A percentile compares a stretch with the other conserved stretches of the same genome.
Conservation (phyloP, 2,888 invertebrate species). For the Petrophora chlorosata region DNA sequence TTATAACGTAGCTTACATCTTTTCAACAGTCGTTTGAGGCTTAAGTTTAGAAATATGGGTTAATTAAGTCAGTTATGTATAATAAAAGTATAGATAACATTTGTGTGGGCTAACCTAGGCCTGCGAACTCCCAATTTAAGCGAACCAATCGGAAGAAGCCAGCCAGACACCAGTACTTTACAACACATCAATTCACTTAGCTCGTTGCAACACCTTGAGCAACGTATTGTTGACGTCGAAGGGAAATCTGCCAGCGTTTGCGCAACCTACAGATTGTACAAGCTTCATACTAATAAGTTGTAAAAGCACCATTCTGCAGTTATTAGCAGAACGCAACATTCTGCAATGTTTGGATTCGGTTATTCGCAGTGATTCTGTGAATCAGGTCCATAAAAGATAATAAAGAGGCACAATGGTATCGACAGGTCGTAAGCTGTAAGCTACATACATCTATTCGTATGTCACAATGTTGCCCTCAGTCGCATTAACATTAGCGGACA, state of each 20-base stretch:
- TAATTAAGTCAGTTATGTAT: too few relatives aligned
- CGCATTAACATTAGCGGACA: constrained; percentile 78
- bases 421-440: constrained; percentile 29
- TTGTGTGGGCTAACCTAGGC: too few relatives aligned
- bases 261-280: constrained; percentile 67
- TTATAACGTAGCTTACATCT: too few relatives aligned
- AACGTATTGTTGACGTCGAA: constrained; percentile 71
- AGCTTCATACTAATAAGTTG: constrained; percentile 60
- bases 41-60: too few relatives aligned
- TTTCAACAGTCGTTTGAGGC: too few relatives aligned
- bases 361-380: constrained; percentile 33
- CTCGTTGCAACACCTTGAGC: constrained; percentile 71
- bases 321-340: constrained; percentile 40
- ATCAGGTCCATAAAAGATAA: constrained; percentile 32
- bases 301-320: constrained; percentile 50
- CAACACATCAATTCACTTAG: constrained; percentile 51
- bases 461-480: constrained; percentile 75
- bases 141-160: neutral
- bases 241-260: constrained; percentile 72
- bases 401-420: constrained; percentile 42
- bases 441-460: too few relatives aligned
- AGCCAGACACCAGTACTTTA: neutral
- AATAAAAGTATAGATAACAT: too few relatives aligned
- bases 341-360: constrained; percentile 34
- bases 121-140: too few relatives aligned